These are phyloP conservation scores for Choloepus didactylus DNA, from an alignment of 2,797 vertebrate genomes.

Conservation along the genomic window DNA sequence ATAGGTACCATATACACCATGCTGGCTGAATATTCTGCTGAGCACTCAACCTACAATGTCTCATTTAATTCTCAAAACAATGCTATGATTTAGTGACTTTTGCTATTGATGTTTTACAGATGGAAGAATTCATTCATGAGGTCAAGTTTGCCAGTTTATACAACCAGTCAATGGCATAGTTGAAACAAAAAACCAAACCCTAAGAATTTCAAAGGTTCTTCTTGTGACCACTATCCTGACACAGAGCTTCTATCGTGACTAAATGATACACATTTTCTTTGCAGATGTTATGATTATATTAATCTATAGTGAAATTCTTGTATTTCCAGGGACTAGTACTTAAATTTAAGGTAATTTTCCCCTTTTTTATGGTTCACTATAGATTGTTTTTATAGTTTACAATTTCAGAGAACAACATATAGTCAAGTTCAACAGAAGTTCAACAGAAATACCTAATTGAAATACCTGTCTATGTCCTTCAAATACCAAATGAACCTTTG, in stretches of 20 bases:
- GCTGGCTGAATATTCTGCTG: not conserved
- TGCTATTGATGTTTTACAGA: not conserved
- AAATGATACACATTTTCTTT: not conserved
- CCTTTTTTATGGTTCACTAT: not conserved
- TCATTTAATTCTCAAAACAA: not conserved
- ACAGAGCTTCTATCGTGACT: not conserved
- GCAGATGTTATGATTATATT: not conserved
- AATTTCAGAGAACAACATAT: not conserved
- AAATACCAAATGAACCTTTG: not conserved
- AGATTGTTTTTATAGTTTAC: not conserved
- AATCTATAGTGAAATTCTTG: not conserved
- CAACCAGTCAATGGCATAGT: not conserved
- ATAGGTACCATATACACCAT: fast-evolving
- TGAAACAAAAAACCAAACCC: not conserved
- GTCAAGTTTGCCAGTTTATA: not conserved
- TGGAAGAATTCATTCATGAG: not conserved
- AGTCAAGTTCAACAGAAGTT: not conserved
- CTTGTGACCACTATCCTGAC: not conserved
- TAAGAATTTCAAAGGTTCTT: not conserved
- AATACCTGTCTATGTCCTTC: not conserved
- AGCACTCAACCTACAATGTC: not conserved
- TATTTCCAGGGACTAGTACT: not conserved
- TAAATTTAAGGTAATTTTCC: not conserved
- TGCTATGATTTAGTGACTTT: not conserved
- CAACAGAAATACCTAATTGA: not conserved